Evolutionary conservation across 35 echinoderm and acorn worm species (phyloP), one percentile per base, ranked within the genome.

Genomic region (Apostichopus californicus): DNA sequence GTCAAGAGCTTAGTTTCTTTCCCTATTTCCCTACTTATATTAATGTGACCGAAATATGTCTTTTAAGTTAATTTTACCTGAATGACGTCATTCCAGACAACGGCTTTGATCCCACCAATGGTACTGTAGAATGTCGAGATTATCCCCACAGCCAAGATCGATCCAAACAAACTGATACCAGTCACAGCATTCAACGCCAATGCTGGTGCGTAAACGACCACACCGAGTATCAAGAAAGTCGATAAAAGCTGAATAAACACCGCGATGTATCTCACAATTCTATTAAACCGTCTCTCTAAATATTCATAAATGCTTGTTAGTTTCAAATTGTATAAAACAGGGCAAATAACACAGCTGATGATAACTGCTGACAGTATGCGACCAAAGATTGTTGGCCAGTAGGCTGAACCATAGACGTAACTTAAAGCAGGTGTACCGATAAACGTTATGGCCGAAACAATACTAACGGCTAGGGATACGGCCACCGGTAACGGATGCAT

Each of bases 161-260:
- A 85, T 5, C 66, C 61, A 15, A 13, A 23, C 5, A 92, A 6
- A 52, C 91, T 92, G 15, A 92, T 13, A 7, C 91, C 91, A 9
- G 91, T 92, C 14, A 85, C 91, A 12, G 91, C 91, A 56, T 84
- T 92, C 15, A 92, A 65, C 7, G 91, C 91, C 9, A 92, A 24
- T 17, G 91, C 55, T 12, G 91, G 91, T 5, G 79, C 91, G 17
- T 92, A 89, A 15, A 92, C 56, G 8, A 92, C 79, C 9, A 92
- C 23, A 55, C 66, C 91, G 71, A 92, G 77, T 13, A 73, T 28
- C 52, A 92, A 28, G 1, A 90, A 72, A 10, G 68, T 57, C 23
- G 28, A 24, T 1, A 56, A 5, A 21, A 90, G 5, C 13, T 78
- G 66, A 8, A 90, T 90, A n/a, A 56, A 55, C 8, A 90, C 88